Base-by-base conservation (phyloP, 2,888 invertebrate species). In the Chymomyza procnemis region DNA sequence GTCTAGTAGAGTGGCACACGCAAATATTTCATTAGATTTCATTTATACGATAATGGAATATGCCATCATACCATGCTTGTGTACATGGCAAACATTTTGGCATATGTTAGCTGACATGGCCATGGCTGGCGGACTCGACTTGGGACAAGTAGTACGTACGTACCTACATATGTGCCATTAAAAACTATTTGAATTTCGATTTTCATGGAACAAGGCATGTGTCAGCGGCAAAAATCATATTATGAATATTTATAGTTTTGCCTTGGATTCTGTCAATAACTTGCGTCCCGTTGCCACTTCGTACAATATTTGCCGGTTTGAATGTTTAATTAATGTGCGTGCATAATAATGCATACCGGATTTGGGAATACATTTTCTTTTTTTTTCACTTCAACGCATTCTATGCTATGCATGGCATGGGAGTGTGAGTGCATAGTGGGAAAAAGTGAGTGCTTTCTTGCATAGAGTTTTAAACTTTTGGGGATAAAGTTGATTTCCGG, bases 1-100 rank as follows among this genome's bases (percentile, higher is more conserved):
- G 34, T 50, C n/a, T n/a, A 16, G 8, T 16, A 18, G 18, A 50
- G 54, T 14, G 14, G 14, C 26, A 8, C 48, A 60, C 55, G 69
- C 68, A 70, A 70, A 72, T 77, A 74, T 78, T 72, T 78, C 75
- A 80, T 82, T 80, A 78, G 80, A 80, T 78, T 83, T 76, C 80
- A 82, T 82, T 82, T 74, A 76, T 75, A 82, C 80, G 80, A 71
- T 79, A 75, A 78, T 82, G 83, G 76, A 69, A 74, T 80, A 82
- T 85, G 80, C 69, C 84, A 81, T 80, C 84, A 26, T 83, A 52
- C 74, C 72, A 74, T 66, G 78, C 67, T 74, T 34, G 64, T 34
- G 64, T 68, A 60, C 26, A 65, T 65, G 67, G 58, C 61, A 75
- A 70, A 70, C 77, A 70, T 69, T 73, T 41, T 64, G 48, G 52